phyloP scores from a whole-genome alignment of 2,113 vertebrate genomes.

The Sceloporus undulatus region DNA sequence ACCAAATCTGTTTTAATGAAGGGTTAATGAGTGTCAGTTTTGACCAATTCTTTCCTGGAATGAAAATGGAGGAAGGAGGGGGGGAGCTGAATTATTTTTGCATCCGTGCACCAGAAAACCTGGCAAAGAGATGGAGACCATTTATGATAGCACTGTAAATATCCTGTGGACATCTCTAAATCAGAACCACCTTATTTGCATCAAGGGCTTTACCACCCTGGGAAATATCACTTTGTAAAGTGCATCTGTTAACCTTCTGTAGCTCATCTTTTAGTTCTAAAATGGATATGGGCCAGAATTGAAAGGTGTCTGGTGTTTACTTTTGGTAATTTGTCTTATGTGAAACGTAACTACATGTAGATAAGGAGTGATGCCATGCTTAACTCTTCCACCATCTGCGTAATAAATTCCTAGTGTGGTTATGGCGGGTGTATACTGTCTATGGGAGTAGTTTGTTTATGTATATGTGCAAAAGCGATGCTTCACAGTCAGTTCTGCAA shows the following conservation, averaged over 20 bases:
- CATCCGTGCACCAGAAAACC: conserved; percentile 41
- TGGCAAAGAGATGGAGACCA: conserved; percentile 36
- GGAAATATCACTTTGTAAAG: conserved; percentile 67
- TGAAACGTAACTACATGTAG: neutral
- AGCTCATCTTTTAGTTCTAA: conserved; percentile 44
- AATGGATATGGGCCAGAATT: conserved; percentile 41
- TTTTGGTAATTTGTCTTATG: conserved; percentile 14
- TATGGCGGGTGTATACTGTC: neutral
- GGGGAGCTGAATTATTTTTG: conserved; percentile 22
- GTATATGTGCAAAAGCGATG: conserved; percentile 18
- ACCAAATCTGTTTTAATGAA: conserved; percentile 47
- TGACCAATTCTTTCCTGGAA: conserved; percentile 38
- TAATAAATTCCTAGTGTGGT: conserved; percentile 23
- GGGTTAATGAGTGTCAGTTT: conserved; percentile 52
- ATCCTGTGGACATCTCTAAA: conserved; percentile 53
- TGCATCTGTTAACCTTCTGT: conserved; percentile 58
- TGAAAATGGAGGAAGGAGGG: neutral
- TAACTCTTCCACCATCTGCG: neutral
- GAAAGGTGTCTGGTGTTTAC: conserved; percentile 15
- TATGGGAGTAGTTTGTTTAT: conserved; percentile 48
- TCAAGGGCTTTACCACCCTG: conserved; percentile 57
- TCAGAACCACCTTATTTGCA: conserved; percentile 59
- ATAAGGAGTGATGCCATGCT: neutral
- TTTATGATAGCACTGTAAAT: conserved; percentile 33
- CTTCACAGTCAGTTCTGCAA: conserved; percentile 2